phyloP scores from a whole-genome alignment of 2,888 invertebrate genomes.

The Apamea epomidion region DNA sequence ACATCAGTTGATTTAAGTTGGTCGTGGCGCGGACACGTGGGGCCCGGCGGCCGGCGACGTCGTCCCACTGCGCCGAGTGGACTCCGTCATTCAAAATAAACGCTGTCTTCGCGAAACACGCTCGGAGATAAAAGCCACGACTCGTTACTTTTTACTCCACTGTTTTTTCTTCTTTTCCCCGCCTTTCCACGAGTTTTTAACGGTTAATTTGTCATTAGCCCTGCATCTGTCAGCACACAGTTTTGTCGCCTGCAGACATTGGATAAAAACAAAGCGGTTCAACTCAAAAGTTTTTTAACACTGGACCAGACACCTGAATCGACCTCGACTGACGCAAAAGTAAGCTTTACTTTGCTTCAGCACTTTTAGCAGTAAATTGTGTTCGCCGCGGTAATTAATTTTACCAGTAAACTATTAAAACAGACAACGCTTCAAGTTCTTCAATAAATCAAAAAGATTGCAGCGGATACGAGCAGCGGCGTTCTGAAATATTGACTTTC shows the following conservation, averaged over 20 bases:
- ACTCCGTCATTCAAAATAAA: slow-evolving; percentile 78
- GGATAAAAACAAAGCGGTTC: slow-evolving; percentile 73
- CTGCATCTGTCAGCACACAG: slow-evolving; percentile 83
- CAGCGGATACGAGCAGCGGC: slow-evolving; percentile 48
- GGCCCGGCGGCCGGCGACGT: slow-evolving; percentile 59
- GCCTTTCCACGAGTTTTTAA: slow-evolving; percentile 83
- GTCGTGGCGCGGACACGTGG: slow-evolving; percentile 59
- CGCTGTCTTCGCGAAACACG: slow-evolving; percentile 79
- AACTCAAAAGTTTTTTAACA: slow-evolving; percentile 67
- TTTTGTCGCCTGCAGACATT: slow-evolving; percentile 75
- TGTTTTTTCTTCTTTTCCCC: slow-evolving; percentile 76
- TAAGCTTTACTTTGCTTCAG: slow-evolving; percentile 35
- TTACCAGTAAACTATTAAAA: slow-evolving; percentile 64
- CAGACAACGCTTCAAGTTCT: slow-evolving; percentile 65
- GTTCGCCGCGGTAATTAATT: slow-evolving; percentile 63
- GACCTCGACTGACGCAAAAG: slow-evolving; percentile 46
- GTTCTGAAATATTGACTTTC: slow-evolving; percentile 66
- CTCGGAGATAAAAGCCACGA: slow-evolving; percentile 76
- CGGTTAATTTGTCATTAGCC: slow-evolving; percentile 87
- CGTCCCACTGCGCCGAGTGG: slow-evolving; percentile 64
- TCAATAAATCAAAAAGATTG: slow-evolving; percentile 65
- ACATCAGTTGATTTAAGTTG: slow-evolving; percentile 76
- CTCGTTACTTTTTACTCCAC: slow-evolving; percentile 77
- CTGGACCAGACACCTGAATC: slow-evolving; percentile 56
- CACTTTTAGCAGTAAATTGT: slow-evolving; percentile 49